Conservation (phyloP, 2,888 invertebrate species). For the Erynnis tages region DNA sequence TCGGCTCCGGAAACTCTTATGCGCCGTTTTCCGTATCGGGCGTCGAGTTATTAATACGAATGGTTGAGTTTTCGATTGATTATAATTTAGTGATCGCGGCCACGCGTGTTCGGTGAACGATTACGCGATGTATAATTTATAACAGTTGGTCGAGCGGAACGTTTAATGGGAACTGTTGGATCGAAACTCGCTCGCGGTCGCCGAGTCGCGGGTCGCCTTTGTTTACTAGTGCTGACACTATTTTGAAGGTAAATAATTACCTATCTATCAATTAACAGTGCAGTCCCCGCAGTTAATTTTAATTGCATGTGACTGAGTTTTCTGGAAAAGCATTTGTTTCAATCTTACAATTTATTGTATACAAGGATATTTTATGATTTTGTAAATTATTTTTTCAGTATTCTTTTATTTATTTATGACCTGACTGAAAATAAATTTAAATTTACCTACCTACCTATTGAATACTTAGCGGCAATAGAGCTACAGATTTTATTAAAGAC, state of each 20-base stretch:
- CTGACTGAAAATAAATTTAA: no score
- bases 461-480: no score
- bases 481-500: no score
- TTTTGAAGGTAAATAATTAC: conserved; percentile 5
- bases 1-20: conserved; percentile 55
- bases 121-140: conserved; percentile 31
- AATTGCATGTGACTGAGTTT: no score
- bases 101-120: conserved; percentile 31
- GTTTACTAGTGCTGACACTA: background rate
- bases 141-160: conserved; percentile 28
- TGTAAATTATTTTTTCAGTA: no score
- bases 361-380: no score
- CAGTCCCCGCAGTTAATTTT: no score
- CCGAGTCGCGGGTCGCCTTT: background rate
- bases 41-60: conserved; percentile 43
- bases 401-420: no score
- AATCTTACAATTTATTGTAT: no score
- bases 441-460: no score
- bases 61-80: conserved; percentile 40
- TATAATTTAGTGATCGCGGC: conserved; percentile 31
- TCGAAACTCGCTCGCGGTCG: conserved; percentile 3
- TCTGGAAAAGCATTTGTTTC: no score
- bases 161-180: conserved; percentile 17
- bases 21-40: conserved; percentile 34
- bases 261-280: no score